Evolutionary conservation across 2,797 vertebrate species (phyloP).

Genomic region (Octomys mimax): DNA sequence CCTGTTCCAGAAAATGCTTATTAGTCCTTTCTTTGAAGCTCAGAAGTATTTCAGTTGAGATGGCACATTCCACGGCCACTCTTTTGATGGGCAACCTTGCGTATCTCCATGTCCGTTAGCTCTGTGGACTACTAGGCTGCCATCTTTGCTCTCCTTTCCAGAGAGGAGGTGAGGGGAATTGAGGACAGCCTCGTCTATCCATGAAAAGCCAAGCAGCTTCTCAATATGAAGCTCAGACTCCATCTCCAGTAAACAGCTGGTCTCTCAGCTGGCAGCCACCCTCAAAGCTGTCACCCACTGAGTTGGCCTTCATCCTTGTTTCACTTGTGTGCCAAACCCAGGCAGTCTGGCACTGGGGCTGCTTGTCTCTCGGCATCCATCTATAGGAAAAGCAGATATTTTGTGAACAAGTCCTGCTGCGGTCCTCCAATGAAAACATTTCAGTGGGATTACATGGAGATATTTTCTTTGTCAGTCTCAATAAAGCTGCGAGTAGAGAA

Average conservation of each 20-base stretch:
- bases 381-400: constrained; percentile 87
- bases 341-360: constrained; percentile 82
- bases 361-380: constrained; percentile 85
- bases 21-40: not conserved
- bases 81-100: not conserved
- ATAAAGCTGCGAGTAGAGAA: constrained; percentile 83
- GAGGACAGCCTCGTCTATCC: constrained; percentile 60
- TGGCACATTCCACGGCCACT: too few species aligned
- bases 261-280: constrained; percentile 78
- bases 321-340: constrained; percentile 82
- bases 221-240: constrained; percentile 61
- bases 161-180: constrained; percentile 51
- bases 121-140: not conserved
- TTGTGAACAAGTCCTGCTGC: constrained; percentile 83
- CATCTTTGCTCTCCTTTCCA: not conserved
- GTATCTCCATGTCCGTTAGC: not conserved
- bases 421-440: constrained; percentile 89
- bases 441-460: constrained; percentile 78
- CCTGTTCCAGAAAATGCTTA: not conserved
- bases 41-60: not conserved
- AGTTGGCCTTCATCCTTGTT: constrained; percentile 83
- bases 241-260: constrained; percentile 76
- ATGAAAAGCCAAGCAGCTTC: constrained; percentile 51
- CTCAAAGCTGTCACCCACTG: constrained; percentile 83
- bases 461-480: constrained; percentile 87